These are phyloP conservation scores for Echinarachnius parma DNA, from an alignment of 53 echinoderm and acorn worm genomes.

Conservation along the genomic window DNA sequence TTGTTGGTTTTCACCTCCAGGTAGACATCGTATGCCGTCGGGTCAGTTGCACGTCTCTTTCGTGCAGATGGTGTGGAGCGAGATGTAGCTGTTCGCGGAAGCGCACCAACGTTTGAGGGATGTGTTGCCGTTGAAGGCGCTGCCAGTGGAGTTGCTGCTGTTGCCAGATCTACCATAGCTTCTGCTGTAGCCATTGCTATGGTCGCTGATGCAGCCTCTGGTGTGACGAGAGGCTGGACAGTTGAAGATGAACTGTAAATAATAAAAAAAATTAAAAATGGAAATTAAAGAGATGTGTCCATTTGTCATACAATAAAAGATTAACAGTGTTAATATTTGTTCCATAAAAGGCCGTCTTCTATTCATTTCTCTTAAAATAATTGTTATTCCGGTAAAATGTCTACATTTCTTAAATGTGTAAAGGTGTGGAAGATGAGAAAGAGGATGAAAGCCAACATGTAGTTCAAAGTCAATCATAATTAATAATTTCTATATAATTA, in stretches of 20 bases:
- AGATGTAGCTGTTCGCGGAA: neutral
- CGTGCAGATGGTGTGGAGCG: neutral
- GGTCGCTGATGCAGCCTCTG: neutral
- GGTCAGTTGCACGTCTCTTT: neutral
- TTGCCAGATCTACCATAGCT: neutral
- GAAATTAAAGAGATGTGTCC: neutral
- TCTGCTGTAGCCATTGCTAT: neutral
- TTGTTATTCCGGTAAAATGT: neutral
- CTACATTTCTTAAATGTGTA: neutral
- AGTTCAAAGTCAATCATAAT: neutral
- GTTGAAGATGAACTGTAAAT: neutral
- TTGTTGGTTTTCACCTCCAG: neutral
- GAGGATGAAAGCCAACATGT: neutral
- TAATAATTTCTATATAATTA: neutral
- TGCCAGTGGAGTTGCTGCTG: neutral
- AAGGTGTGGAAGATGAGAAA: neutral
- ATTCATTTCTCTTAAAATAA: neutral
- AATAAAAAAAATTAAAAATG: neutral
- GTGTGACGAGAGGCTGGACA: no score
- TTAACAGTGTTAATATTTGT: neutral
- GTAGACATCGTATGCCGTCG: neutral
- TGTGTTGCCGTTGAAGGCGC: neutral
- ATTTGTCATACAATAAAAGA: neutral
- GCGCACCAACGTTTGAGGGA: neutral
- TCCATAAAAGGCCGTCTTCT: neutral